Conservation (phyloP, 1,140 invertebrate species). For the Magallana gigas region DNA sequence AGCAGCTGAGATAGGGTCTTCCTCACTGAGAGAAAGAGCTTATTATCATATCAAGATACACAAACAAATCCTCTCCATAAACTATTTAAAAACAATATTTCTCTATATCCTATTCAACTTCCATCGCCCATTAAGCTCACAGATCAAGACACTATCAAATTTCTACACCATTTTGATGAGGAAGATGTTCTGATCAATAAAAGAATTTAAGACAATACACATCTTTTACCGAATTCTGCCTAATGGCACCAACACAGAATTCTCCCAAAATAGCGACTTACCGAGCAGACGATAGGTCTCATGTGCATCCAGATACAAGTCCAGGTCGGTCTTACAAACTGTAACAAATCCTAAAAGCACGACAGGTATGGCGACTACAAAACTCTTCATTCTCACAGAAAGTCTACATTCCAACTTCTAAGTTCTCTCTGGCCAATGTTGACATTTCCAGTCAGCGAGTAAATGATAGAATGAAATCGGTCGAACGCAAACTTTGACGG, state of each 20-base stretch:
- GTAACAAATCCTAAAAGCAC: constrained; percentile 1
- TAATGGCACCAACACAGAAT: constrained; percentile 1
- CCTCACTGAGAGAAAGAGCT: constrained; percentile 7
- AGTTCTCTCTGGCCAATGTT: background rate
- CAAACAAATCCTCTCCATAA: background rate
- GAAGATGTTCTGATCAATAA: background rate
- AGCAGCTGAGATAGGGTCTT: background rate
- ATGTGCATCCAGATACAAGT: constrained; percentile 3
- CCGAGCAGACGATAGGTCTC: constrained; percentile 26
- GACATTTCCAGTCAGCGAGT: constrained; percentile 29
- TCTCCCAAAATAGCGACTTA: background rate
- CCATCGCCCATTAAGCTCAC: background rate
- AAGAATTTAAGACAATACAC: background rate
- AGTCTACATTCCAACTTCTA: background rate
- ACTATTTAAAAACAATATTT: constrained; percentile 1
- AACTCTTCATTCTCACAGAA: constrained; percentile 8
- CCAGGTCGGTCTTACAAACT: constrained; percentile 26
- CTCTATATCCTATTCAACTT: background rate
- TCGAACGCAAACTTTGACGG: constrained; percentile 2
- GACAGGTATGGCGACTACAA: background rate
- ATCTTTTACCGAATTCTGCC: background rate
- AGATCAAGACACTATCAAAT: background rate
- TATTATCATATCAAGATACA: constrained; percentile 17
- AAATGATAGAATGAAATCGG: constrained; percentile 17
- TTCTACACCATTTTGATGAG: background rate